Base-by-base conservation (phyloP, 2,113 vertebrate genomes). In the Rousettus leschenaultii region DNA sequence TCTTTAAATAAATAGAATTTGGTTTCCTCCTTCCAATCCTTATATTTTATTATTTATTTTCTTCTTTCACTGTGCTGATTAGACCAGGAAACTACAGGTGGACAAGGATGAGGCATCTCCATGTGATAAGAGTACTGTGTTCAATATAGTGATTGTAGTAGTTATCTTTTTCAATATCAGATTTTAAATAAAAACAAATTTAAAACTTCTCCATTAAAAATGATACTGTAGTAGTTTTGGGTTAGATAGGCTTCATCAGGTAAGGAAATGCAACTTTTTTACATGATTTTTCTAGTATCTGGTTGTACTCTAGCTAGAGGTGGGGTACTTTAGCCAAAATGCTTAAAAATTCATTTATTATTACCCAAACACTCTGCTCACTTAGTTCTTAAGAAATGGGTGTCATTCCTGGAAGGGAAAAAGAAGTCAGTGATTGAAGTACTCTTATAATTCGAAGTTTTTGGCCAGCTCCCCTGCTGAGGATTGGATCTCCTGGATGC, bases 171-270 rank as follows among this genome's bases (percentile, higher is more conserved):
- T 86, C 28, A 51, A 30, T 78, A 28, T 26, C 86, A 15, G 77
- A 53, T 95, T 96, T 89, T 61, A 53, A 92, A 43, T 53, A 14
- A 48, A 48, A 48, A 48, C 45, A 48, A 48, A 48, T 48, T 71
- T 70, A 92, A 87, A 80, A 89, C n/a, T 73, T 93, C 35, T 94
- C 26, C 22, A 83, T 53, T 94, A 82, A 89, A 35, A 65, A 86
- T 59, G 51, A 40, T 51, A 92, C 14, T 10, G 4, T 4, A 84
- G 7, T 53, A 35, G 40, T 77, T 86, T 86, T 35, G 22, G 28
- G 9, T 94, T 94, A 66, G 65, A 40, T 84, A 61, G 0, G 1
- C 5, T 71, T 28, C 77, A 51, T 53, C 40, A 90, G 89, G 74
- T 43, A 73, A 55, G 8, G 4, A 73, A 79, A 30, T 19, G 40